Evolutionary conservation across 2,888 invertebrate genomes (phyloP).

Genomic region (Leptinotarsa tumamoca): DNA sequence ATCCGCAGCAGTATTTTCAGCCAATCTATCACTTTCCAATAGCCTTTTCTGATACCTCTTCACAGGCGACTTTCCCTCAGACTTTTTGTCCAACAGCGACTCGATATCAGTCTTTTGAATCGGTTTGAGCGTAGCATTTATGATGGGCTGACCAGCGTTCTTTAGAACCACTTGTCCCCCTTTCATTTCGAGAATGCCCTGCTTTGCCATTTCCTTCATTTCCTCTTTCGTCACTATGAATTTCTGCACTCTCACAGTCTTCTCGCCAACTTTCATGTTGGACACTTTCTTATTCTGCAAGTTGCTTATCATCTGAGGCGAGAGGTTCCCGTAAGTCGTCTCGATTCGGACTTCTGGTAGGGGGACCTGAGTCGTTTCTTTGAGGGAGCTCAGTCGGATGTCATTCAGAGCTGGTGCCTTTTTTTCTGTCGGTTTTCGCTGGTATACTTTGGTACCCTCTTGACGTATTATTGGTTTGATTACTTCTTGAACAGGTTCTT

Average conservation of each 20-base stretch:
- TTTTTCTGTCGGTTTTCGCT: slow-evolving; percentile 42
- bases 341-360: slow-evolving; percentile 18
- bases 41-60: slow-evolving; percentile 43
- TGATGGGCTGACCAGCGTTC: slow-evolving; percentile 47
- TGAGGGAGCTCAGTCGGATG: slow-evolving; percentile 18
- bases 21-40: not conserved
- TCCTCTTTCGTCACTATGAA: slow-evolving; percentile 77
- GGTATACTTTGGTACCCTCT: slow-evolving; percentile 63
- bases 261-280: slow-evolving; percentile 72
- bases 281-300: slow-evolving; percentile 51
- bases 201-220: slow-evolving; percentile 75
- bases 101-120: slow-evolving; percentile 51
- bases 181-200: slow-evolving; percentile 62
- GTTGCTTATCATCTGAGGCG: slow-evolving; percentile 44
- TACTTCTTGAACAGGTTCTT: slow-evolving; percentile 45
- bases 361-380: not conserved
- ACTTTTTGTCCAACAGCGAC: slow-evolving; percentile 44
- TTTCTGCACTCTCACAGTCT: slow-evolving; percentile 75
- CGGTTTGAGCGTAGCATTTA: slow-evolving; percentile 52
- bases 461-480: slow-evolving; percentile 65
- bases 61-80: slow-evolving; percentile 38
- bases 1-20: not conserved
- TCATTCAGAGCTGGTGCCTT: not conserved
- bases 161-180: slow-evolving; percentile 51
- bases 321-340: slow-evolving; percentile 7